Evolutionary conservation across 2,113 vertebrate species (phyloP).

Genomic region (Apodemus speciosus): DNA sequence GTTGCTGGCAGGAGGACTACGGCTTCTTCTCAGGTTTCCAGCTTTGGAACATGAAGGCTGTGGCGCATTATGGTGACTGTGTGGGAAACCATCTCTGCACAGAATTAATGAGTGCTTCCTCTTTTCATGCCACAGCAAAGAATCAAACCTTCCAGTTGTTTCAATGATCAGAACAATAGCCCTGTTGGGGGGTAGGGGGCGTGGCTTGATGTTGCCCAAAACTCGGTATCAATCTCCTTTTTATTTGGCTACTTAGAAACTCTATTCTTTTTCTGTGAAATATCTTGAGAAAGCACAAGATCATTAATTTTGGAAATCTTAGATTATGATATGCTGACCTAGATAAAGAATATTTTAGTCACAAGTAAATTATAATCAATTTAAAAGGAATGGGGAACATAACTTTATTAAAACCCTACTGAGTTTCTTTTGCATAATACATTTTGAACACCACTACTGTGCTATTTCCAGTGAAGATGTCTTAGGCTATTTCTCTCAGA

Average conservation of each 20-base stretch:
- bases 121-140: background rate
- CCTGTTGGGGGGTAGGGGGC: background rate
- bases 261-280: slow-evolving; percentile 33
- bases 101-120: background rate
- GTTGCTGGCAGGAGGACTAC: slow-evolving; percentile 80
- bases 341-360: background rate
- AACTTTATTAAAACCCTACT: slow-evolving; percentile 38
- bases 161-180: background rate
- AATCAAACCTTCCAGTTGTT: background rate
- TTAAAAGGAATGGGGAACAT: background rate
- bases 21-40: slow-evolving; percentile 83
- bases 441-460: background rate
- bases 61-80: slow-evolving; percentile 46
- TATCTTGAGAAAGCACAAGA: background rate
- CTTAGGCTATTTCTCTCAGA: background rate
- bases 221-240: slow-evolving; percentile 11
- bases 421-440: background rate
- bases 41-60: slow-evolving; percentile 41
- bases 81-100: slow-evolving; percentile 43
- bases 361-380: slow-evolving; percentile 10
- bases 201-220: background rate
- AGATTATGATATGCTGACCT: background rate
- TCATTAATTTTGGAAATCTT: background rate
- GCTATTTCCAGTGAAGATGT: slow-evolving; percentile 3
- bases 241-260: background rate